Percentiles rank a stretch among this genome's conserved stretches.
Conservation (phyloP, 2,888 invertebrate genomes). For the Cyrtodaria siliqua region DNA sequence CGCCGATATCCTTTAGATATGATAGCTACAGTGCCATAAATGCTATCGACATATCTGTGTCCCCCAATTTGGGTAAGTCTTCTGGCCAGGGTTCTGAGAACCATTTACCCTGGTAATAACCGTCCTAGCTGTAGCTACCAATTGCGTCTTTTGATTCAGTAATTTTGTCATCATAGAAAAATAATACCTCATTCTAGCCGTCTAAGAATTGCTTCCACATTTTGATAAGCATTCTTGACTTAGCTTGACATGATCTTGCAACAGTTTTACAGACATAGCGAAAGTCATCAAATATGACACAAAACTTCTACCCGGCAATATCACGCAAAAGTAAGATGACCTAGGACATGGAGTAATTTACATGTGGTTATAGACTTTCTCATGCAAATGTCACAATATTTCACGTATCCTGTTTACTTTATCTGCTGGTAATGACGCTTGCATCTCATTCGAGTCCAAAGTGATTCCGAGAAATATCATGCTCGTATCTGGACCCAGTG, state of each 20-base stretch:
- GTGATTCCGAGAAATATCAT: constrained; percentile 55
- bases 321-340: constrained; percentile 32
- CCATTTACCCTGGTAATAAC: constrained; percentile 31
- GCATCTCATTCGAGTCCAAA: constrained; percentile 49
- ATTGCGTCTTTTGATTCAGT: constrained; percentile 33
- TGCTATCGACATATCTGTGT: no score
- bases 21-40: no score
- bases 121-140: constrained; percentile 4
- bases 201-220: constrained; percentile 46
- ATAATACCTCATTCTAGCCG: constrained; percentile 47
- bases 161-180: constrained; percentile 31
- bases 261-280: constrained; percentile 17
- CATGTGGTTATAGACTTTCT: constrained; percentile 19
- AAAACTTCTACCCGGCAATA: constrained; percentile 38
- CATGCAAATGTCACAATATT: neutral
- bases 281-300: constrained; percentile 33
- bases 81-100: constrained; percentile 37
- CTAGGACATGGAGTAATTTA: constrained; percentile 20
- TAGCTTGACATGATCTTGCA: constrained; percentile 34
- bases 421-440: constrained; percentile 39
- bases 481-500: constrained; percentile 30
- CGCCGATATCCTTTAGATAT: no score
- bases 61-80: neutral
- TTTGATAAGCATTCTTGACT: constrained; percentile 9
- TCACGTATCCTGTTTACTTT: constrained; percentile 25